Conservation (phyloP, 2,113 vertebrate species). For the Sebastes schlegelii region DNA sequence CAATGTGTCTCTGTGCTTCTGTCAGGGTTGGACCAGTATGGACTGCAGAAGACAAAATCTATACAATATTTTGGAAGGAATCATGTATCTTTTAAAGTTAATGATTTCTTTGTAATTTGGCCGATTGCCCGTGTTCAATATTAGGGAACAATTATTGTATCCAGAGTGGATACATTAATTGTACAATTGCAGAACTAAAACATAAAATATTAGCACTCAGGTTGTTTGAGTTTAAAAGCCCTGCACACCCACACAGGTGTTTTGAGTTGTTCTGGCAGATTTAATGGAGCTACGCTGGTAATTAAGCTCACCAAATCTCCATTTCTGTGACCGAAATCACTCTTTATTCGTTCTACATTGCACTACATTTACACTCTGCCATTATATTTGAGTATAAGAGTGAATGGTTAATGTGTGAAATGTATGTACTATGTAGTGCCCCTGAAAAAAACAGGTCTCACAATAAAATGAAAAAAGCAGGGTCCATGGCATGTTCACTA, state of each 20-base stretch:
- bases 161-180: not conserved
- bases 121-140: not conserved
- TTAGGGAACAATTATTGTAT: not conserved
- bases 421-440: too few relatives aligned
- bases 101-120: not conserved
- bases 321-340: not conserved
- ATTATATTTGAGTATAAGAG: not conserved
- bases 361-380: not conserved
- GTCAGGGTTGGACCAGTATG: not conserved
- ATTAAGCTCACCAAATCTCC: not conserved
- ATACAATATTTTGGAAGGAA: not conserved
- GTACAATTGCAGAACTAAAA: not conserved
- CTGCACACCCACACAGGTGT: not conserved
- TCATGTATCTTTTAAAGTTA: not conserved
- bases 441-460: too few relatives aligned
- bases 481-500: too few relatives aligned
- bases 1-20: not conserved
- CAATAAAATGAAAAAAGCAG: too few relatives aligned
- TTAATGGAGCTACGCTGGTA: not conserved
- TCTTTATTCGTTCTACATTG: not conserved
- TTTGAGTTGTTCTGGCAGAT: not conserved
- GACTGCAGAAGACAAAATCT: not conserved
- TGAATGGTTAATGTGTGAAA: too few relatives aligned
- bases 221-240: not conserved
- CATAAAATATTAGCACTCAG: not conserved